These are phyloP conservation scores for Flabesymbios commensalis DNA, from an alignment of 2,888 invertebrate genomes.

Conservation along the genomic window DNA sequence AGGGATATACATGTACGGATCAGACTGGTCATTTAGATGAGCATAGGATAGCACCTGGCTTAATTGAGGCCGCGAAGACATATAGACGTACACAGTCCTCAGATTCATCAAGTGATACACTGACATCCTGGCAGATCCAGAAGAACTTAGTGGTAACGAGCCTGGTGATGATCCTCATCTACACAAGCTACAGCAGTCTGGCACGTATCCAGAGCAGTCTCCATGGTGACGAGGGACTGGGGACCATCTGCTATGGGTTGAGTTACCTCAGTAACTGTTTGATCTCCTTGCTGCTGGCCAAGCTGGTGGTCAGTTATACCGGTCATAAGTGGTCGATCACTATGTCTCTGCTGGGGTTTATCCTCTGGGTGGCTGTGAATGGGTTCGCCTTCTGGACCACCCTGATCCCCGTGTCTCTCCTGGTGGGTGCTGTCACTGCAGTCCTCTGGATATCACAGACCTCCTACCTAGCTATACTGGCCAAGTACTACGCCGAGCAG, in stretches of 20 bases:
- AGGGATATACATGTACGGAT: too few relatives aligned
- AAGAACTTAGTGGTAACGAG: conserved; percentile 5
- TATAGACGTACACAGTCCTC: too few relatives aligned
- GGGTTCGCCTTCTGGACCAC: conserved; percentile 75
- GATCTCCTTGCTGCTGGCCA: background rate
- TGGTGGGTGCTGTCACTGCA: conserved; percentile 90
- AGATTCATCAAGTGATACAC: too few relatives aligned
- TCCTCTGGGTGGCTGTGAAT: conserved; percentile 91
- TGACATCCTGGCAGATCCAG: background rate
- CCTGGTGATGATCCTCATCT: background rate
- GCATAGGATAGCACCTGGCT: too few relatives aligned
- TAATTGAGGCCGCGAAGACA: too few relatives aligned
- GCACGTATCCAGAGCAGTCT: conserved; percentile 10
- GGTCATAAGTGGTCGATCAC: conserved; percentile 96
- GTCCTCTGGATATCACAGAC: conserved; percentile 99
- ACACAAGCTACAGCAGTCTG: background rate
- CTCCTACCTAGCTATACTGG: conserved; percentile 79
- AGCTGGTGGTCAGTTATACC: conserved; percentile 2
- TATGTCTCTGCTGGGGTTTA: conserved; percentile 88
- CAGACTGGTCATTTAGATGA: too few relatives aligned
- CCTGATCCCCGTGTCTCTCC: conserved; percentile 73
- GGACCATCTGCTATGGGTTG: background rate
- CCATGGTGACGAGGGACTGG: conserved; percentile 5
- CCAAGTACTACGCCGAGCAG: conserved; percentile 76
- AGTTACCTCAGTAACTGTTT: background rate